Conservation (phyloP, 2,797 vertebrate species). For the Picus viridis region DNA sequence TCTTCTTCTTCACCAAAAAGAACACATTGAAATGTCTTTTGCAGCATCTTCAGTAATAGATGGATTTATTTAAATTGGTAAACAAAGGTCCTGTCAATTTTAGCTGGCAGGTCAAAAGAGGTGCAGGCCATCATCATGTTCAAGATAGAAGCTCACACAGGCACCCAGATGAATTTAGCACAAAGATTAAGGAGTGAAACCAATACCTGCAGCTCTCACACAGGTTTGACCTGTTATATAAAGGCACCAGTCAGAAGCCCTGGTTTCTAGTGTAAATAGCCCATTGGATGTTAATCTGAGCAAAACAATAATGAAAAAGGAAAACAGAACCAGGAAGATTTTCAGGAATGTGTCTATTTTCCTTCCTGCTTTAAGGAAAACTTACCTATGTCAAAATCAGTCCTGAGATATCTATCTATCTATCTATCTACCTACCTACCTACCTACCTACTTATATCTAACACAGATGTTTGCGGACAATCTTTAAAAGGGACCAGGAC, state of each 20-base stretch:
- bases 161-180: neutral
- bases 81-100: neutral
- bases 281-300: neutral
- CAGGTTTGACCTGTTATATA: neutral
- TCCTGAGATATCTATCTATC: too few species aligned
- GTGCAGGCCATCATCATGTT: neutral
- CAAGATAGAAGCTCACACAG: neutral
- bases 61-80: neutral
- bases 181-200: neutral
- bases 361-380: neutral
- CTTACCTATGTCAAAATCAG: neutral
- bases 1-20: neutral
- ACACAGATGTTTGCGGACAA: neutral
- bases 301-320: neutral
- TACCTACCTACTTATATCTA: neutral
- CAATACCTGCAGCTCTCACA: neutral
- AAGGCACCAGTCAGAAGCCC: neutral
- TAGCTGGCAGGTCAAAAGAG: neutral
- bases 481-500: neutral
- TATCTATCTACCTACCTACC: too few species aligned
- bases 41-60: neutral
- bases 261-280: neutral
- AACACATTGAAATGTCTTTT: neutral
- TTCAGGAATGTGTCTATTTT: neutral
- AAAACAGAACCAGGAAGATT: neutral